phyloP scores from a whole-genome alignment of 2,888 invertebrate genomes.

The Standfussiana lucernea region DNA sequence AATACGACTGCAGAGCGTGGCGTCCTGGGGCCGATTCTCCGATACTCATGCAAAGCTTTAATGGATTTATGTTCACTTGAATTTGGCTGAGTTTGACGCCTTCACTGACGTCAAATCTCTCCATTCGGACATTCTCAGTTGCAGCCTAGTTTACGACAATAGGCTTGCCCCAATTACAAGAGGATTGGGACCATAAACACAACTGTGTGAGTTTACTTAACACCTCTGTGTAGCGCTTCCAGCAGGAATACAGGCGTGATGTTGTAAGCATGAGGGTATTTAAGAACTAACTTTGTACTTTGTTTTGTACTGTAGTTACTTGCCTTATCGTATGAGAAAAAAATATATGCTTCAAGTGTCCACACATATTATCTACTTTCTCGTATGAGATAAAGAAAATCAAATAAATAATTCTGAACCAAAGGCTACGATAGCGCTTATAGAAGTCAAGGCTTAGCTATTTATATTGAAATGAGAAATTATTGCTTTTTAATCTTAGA shows the following conservation, averaged over 20 bases:
- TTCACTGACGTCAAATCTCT: not conserved
- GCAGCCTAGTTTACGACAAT: not conserved
- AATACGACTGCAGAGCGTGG: not conserved
- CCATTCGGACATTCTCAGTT: not conserved
- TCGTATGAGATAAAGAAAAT: not conserved
- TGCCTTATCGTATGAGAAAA: not conserved
- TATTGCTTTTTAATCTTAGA: not conserved
- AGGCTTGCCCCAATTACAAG: not conserved
- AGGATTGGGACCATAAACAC: not conserved
- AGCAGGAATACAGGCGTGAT: not conserved
- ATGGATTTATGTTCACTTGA: not conserved
- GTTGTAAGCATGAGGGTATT: not conserved
- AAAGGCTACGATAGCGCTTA: not conserved
- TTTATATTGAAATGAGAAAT: not conserved
- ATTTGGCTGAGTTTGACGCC: not conserved
- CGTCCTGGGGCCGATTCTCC: not conserved
- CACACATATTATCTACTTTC: not conserved
- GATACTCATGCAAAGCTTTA: not conserved
- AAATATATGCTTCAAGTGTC: not conserved
- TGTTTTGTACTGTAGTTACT: not conserved
- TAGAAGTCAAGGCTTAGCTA: conserved; percentile 5
- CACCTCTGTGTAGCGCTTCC: not conserved
- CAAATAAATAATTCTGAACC: not conserved
- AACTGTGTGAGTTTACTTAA: not conserved
- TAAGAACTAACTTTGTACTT: not conserved